These are phyloP conservation scores for Aphodius granarius DNA, from an alignment of 2,888 invertebrate genomes.

Conservation along the genomic window DNA sequence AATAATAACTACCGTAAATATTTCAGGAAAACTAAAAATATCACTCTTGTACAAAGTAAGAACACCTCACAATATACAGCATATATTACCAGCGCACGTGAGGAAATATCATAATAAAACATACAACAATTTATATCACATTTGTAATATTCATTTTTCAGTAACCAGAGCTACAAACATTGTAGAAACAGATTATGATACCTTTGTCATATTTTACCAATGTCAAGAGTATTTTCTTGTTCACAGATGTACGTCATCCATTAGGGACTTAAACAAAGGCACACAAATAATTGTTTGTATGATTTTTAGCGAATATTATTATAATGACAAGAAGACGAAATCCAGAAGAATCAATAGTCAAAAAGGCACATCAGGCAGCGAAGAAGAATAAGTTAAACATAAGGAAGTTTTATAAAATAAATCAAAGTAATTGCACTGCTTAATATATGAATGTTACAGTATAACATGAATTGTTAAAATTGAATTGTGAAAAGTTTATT, in stretches of 20 bases:
- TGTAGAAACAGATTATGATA: background rate
- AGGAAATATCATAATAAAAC: background rate
- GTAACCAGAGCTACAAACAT: background rate
- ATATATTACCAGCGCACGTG: background rate
- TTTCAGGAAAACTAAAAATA: background rate
- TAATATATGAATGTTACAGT: too few species aligned
- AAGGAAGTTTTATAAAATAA: background rate
- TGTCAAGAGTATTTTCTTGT: background rate
- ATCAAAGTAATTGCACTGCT: background rate
- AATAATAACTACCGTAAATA: background rate
- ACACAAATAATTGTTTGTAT: background rate
- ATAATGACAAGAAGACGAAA: background rate
- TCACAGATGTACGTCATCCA: background rate
- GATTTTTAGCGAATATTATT: background rate
- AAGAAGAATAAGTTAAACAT: background rate
- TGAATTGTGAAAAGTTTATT: too few species aligned
- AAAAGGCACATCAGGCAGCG: background rate
- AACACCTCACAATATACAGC: background rate
- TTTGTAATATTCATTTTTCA: background rate
- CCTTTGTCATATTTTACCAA: background rate
- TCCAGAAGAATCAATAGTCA: background rate
- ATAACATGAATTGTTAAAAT: too few species aligned
- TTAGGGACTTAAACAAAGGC: background rate
- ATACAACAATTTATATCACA: background rate
- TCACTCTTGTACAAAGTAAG: background rate